phyloP scores from a whole-genome alignment of 1,140 invertebrate genomes.

The Diabrotica virgifera region DNA sequence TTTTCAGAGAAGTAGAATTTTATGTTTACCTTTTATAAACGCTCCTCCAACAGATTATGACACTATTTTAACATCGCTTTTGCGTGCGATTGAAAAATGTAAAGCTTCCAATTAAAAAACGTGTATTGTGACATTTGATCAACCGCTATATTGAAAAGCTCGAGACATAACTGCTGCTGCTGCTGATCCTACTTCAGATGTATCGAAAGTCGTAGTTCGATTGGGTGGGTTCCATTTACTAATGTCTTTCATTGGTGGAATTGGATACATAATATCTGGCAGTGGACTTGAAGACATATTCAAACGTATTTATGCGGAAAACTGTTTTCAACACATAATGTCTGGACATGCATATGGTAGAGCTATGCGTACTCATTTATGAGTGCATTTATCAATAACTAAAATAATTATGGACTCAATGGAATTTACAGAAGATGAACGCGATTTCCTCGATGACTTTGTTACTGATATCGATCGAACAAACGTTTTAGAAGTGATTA shows the following conservation, averaged over 20 bases:
- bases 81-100: slow-evolving; percentile 21
- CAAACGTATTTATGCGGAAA: not conserved
- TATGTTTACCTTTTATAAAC: slow-evolving; percentile 14
- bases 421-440: not conserved
- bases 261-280: no score
- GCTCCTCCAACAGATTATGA: slow-evolving; percentile 25
- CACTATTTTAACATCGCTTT: slow-evolving; percentile 31
- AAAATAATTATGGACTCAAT: not conserved
- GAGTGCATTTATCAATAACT: not conserved
- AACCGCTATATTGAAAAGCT: slow-evolving; percentile 25
- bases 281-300: no score
- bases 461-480: not conserved
- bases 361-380: slow-evolving; percentile 6
- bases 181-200: no score
- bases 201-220: no score
- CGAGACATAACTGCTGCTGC: no score
- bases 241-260: no score
- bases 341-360: slow-evolving; percentile 4
- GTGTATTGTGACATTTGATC: slow-evolving; percentile 44
- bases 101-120: slow-evolving; percentile 28
- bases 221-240: no score
- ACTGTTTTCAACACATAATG: not conserved
- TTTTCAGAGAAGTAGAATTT: not conserved
- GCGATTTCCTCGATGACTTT: not conserved
- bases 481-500: not conserved